Evolutionary conservation across 1,140 invertebrate species (phyloP).

Genomic region (Subanguina moxae): DNA sequence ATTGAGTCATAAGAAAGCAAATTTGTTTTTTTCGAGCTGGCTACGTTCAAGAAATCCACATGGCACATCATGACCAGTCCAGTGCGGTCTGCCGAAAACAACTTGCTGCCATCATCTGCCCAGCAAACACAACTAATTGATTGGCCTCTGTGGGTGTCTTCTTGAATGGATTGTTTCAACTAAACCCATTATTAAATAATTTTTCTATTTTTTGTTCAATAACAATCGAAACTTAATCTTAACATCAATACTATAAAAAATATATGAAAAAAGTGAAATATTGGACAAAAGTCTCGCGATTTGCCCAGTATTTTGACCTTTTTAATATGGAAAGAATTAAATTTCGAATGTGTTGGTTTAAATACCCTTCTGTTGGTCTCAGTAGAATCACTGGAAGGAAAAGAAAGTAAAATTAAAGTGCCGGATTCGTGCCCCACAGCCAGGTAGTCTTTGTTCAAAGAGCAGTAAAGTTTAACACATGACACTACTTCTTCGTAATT

Average conservation of each 20-base stretch:
- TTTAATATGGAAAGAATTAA: too few relatives aligned
- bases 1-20: conserved; percentile 10
- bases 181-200: too few relatives aligned
- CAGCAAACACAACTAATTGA: conserved; percentile 14
- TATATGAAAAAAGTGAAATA: too few relatives aligned
- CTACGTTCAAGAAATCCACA: conserved; percentile 34
- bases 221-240: too few relatives aligned
- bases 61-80: conserved; percentile 25
- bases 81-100: conserved; percentile 26
- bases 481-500: conserved; percentile 26
- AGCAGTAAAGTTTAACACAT: conserved; percentile 17
- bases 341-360: too few relatives aligned
- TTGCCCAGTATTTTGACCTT: too few relatives aligned
- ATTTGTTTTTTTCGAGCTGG: not conserved
- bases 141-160: conserved; percentile 18
- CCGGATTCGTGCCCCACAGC: conserved; percentile 29
- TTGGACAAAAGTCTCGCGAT: too few relatives aligned
- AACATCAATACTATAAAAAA: too few relatives aligned
- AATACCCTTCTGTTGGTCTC: conserved; percentile 18
- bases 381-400: conserved; percentile 14
- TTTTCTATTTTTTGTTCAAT: not conserved
- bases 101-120: conserved; percentile 15
- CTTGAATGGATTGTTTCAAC: conserved; percentile 31
- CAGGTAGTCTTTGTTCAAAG: conserved; percentile 10
- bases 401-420: conserved; percentile 26